Evolutionary conservation across 53 echinoderm and acorn worm genomes (phyloP).

Genomic region (Hippasteria phrygiana): DNA sequence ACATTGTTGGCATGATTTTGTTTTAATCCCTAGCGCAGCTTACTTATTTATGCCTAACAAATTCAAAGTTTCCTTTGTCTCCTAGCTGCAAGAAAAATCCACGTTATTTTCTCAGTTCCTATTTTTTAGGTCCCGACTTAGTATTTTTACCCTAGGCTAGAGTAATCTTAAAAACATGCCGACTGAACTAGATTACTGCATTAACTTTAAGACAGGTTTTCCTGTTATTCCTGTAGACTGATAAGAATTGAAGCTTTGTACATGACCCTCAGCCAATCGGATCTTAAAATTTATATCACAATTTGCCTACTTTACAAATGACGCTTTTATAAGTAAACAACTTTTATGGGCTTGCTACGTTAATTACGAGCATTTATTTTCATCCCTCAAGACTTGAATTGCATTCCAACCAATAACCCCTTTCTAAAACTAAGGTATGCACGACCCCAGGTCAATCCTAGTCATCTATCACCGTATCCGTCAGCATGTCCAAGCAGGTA

Average conservation of each 20-base stretch:
- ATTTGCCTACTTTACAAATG: neutral
- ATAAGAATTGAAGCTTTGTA: neutral
- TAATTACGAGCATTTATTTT: neutral
- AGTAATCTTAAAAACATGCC: too few relatives aligned
- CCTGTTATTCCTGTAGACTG: neutral
- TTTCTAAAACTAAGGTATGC: neutral
- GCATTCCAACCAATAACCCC: too few relatives aligned
- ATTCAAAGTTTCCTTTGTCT: neutral
- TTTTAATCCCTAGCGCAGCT: too few relatives aligned
- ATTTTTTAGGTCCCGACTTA: neutral
- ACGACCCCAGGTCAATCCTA: neutral
- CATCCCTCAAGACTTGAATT: too few relatives aligned
- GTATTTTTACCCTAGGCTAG: neutral
- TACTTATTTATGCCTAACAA: too few relatives aligned
- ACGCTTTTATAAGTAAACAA: neutral
- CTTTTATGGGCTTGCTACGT: slow-evolving; percentile 2
- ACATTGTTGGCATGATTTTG: too few relatives aligned
- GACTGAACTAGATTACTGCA: too few relatives aligned
- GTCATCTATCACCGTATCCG: slow-evolving; percentile 17
- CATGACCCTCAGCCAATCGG: neutral
- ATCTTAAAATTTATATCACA: neutral
- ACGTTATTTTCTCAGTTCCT: neutral
- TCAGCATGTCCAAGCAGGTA: neutral
- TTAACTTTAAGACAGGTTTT: neutral
- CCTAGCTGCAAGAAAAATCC: neutral